Conservation (phyloP, 2,113 vertebrate genomes). For the Lontra canadensis region DNA sequence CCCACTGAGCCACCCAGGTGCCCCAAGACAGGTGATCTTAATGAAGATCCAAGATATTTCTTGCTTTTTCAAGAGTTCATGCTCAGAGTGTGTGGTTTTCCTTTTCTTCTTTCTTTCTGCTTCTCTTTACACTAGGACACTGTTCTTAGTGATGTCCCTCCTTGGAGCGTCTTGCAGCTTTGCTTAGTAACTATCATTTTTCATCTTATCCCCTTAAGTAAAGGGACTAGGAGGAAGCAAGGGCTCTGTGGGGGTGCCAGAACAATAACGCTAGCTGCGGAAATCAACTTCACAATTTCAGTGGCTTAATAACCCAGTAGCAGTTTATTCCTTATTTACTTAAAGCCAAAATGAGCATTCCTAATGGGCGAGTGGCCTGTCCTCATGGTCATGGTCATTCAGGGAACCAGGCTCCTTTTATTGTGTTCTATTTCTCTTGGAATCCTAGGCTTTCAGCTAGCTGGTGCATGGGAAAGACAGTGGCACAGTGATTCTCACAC, state of each 20-base stretch:
- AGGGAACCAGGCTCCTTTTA: not conserved
- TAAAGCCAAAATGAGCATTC: not conserved
- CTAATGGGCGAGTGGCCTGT: not conserved
- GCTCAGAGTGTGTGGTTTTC: not conserved
- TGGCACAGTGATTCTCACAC: not conserved
- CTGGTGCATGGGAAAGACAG: not conserved
- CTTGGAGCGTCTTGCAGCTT: not conserved
- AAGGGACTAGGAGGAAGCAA: not conserved
- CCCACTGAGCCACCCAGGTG: too few relatives aligned
- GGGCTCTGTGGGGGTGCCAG: not conserved
- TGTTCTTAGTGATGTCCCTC: not conserved
- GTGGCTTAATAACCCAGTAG: not conserved
- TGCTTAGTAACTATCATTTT: not conserved
- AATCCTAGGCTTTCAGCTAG: not conserved
- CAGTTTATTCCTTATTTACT: not conserved
- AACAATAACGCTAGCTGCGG: not conserved
- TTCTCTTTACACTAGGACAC: not conserved
- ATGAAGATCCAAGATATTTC: not conserved
- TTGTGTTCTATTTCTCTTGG: not conserved
- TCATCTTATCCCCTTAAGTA: not conserved
- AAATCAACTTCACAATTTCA: not conserved
- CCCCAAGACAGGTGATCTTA: not conserved
- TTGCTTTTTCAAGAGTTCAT: not conserved
- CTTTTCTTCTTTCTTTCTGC: not conserved
- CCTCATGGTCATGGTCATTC: not conserved